Conservation (phyloP, 2,888 invertebrate species). For the Dascillus cervinus region DNA sequence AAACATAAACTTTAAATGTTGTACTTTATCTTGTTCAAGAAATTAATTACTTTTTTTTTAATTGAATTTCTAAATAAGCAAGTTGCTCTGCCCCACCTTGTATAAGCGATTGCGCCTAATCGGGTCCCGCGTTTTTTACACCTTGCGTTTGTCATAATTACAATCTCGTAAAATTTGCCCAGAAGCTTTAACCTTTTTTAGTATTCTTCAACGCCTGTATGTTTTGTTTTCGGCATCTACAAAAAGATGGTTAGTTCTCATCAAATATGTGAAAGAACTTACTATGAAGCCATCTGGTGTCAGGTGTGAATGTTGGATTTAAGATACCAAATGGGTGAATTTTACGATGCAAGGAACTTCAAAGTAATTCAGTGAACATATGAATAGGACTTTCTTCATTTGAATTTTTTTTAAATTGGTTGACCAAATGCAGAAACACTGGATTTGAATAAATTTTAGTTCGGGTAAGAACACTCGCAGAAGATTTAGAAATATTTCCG, state of each 20-base stretch:
- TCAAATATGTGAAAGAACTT: not conserved
- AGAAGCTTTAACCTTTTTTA: not conserved
- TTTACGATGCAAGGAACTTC: not conserved
- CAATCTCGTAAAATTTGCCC: not conserved
- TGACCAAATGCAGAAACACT: not conserved
- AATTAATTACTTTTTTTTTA: too few relatives aligned
- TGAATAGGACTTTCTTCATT: not conserved
- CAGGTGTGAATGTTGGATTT: not conserved
- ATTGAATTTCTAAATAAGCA: too few relatives aligned
- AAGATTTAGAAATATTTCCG: not conserved
- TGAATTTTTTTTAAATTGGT: not conserved
- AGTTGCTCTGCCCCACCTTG: too few relatives aligned
- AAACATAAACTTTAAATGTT: too few relatives aligned
- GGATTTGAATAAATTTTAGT: not conserved
- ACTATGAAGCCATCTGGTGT: not conserved
- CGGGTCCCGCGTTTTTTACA: too few relatives aligned
- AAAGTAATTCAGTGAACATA: not conserved
- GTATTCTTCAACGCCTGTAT: not conserved
- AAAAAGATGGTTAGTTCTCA: not conserved
- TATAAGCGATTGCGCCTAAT: too few relatives aligned
- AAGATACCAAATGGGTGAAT: not conserved
- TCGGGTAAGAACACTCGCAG: not conserved
- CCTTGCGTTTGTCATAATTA: not conserved
- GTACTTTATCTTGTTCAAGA: too few relatives aligned
- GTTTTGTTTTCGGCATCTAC: not conserved